A percentile compares a stretch with the other conserved stretches of the same genome.
Conservation (phyloP, 2,113 vertebrate genomes). For the Rana temporaria region DNA sequence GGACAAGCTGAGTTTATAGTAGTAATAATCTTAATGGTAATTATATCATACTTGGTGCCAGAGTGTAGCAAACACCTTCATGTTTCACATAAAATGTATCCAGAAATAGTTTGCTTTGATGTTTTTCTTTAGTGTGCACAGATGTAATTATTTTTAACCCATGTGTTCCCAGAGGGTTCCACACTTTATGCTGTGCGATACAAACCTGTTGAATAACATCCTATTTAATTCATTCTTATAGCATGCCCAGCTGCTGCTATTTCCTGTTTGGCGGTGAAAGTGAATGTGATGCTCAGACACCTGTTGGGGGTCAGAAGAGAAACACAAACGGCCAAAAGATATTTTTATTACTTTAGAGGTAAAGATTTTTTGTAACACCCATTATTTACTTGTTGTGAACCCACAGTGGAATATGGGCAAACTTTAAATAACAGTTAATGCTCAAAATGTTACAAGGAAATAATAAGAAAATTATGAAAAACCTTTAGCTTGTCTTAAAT, state of each 20-base stretch:
- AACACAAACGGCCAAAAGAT: constrained; percentile 45
- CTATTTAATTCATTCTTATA: constrained; percentile 31
- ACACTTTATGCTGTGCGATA: not conserved
- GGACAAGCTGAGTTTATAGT: not conserved
- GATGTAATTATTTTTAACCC: constrained; percentile 8
- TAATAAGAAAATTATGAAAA: not conserved
- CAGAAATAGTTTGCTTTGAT: not conserved
- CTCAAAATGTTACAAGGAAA: not conserved
- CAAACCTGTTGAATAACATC: not conserved
- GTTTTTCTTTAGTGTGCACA: not conserved
- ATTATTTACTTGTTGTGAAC: not conserved
- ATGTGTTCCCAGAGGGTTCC: not conserved
- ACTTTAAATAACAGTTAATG: constrained; percentile 7
- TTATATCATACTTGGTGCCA: not conserved
- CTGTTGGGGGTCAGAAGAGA: constrained; percentile 42
- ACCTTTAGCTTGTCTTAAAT: too few species aligned
- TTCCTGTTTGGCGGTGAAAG: constrained; percentile 50
- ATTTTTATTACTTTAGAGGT: constrained; percentile 45
- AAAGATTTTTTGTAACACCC: constrained; percentile 14
- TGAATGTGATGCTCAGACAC: constrained; percentile 28
- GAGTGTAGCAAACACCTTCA: too few species aligned
- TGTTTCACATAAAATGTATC: too few species aligned
- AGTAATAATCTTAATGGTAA: not conserved
- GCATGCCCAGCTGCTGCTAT: constrained; percentile 10
- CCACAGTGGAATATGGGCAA: not conserved